Percentiles rank a stretch among this genome's conserved stretches.
Conservation (phyloP, 2,113 vertebrate genomes). For the Oriolus oriolus region DNA sequence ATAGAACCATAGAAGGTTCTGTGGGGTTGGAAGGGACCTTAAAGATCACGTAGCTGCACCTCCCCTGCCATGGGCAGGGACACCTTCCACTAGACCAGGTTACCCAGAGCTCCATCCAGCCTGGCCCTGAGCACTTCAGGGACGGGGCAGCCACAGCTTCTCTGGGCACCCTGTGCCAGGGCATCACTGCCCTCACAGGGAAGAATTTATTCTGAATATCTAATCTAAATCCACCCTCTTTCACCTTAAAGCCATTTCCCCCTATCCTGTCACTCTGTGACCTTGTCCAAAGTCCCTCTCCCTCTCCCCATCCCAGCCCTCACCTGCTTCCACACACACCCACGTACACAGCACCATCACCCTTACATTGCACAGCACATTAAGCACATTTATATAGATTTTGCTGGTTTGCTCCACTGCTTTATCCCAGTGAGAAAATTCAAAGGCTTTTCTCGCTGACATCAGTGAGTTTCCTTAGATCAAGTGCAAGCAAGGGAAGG, state of each 20-base stretch:
- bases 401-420: accelerated
- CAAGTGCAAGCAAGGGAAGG: not conserved
- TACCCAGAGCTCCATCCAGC: not conserved
- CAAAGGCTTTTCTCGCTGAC: not conserved
- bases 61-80: not conserved
- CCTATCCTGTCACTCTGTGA: not conserved
- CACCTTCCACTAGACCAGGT: accelerated
- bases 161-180: not conserved
- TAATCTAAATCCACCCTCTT: not conserved
- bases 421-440: not conserved
- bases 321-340: not conserved
- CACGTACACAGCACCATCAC: accelerated
- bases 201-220: not conserved
- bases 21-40: not conserved
- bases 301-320: not conserved
- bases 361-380: accelerated
- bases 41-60: accelerated
- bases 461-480: not conserved
- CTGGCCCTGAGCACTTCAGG: not conserved
- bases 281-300: not conserved
- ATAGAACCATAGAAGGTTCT: not conserved
- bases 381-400: accelerated
- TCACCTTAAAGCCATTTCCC: not conserved
- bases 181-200: accelerated
- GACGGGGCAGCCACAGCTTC: not conserved